Evolutionary conservation across 2,113 vertebrate species (phyloP).

Genomic region (Hippoglossus stenolepis): DNA sequence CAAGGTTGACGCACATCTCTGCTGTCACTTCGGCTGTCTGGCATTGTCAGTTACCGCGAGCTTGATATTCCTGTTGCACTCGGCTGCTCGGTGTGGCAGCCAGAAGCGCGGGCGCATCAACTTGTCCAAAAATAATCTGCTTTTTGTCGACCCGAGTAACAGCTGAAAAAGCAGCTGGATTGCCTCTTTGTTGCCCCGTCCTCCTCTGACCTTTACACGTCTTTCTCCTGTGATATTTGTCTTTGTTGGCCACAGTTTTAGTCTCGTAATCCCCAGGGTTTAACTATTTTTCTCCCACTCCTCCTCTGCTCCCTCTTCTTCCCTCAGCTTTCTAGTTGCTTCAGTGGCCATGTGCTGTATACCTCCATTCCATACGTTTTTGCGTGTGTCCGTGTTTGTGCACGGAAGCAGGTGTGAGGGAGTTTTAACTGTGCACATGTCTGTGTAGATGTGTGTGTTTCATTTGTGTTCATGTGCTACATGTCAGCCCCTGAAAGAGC

Average conservation of each 20-base stretch:
- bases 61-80: conserved; percentile 41
- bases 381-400: background rate
- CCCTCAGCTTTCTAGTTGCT: conserved; percentile 3
- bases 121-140: conserved; percentile 37
- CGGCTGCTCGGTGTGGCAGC: conserved; percentile 26
- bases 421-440: no score
- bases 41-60: conserved; percentile 39
- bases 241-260: conserved; percentile 36
- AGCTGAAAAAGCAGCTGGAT: conserved; percentile 32
- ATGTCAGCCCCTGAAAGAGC: conserved; percentile 55
- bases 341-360: background rate
- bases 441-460: background rate
- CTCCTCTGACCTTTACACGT: conserved; percentile 35
- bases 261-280: conserved; percentile 27
- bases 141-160: conserved; percentile 13
- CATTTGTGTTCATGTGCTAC: conserved; percentile 1
- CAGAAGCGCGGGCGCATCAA: conserved; percentile 27
- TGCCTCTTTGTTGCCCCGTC: conserved; percentile 27
- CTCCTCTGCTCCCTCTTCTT: conserved; percentile 1
- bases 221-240: conserved; percentile 40
- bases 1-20: conserved; percentile 29
- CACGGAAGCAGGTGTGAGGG: no score
- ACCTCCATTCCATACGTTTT: background rate
- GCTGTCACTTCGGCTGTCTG: conserved; percentile 39
- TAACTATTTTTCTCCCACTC: conserved; percentile 6